These are phyloP conservation scores for Myotis myotis DNA, from an alignment of 2,797 vertebrate species.

Conservation along the genomic window DNA sequence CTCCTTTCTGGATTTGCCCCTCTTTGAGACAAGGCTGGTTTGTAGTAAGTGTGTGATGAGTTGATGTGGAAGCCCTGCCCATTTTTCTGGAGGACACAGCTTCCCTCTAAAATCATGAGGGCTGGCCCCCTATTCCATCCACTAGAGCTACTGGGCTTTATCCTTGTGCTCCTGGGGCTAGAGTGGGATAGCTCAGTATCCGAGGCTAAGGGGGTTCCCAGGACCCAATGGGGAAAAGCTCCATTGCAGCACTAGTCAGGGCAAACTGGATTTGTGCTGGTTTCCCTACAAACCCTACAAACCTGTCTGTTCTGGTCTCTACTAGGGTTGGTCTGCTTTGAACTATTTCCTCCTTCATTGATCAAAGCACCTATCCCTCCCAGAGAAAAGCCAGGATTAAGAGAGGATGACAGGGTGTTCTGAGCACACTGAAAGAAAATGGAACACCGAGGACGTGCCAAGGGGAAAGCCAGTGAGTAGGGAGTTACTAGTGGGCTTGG, in stretches of 20 bases:
- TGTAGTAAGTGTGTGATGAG: background rate
- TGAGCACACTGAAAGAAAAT: background rate
- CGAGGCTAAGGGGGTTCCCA: background rate
- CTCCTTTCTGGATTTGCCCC: background rate
- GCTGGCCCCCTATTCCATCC: background rate
- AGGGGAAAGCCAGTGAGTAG: background rate
- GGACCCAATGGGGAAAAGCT: background rate
- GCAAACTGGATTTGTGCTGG: background rate
- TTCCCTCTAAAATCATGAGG: background rate
- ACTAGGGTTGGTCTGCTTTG: background rate
- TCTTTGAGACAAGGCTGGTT: background rate
- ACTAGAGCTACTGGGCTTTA: background rate
- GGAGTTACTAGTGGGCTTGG: background rate
- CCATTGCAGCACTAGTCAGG: background rate
- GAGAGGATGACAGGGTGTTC: background rate
- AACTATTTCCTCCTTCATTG: background rate
- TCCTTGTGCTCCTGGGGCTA: background rate
- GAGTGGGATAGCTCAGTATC: background rate
- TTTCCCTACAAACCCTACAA: background rate
- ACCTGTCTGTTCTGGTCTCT: background rate
- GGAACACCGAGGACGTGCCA: background rate
- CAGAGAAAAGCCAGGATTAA: conserved; percentile 11
- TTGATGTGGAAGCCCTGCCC: background rate
- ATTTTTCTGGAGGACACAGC: background rate
- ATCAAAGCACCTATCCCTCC: background rate